Conservation (phyloP, 1,140 invertebrate genomes). For the Archivesica marissinica region DNA sequence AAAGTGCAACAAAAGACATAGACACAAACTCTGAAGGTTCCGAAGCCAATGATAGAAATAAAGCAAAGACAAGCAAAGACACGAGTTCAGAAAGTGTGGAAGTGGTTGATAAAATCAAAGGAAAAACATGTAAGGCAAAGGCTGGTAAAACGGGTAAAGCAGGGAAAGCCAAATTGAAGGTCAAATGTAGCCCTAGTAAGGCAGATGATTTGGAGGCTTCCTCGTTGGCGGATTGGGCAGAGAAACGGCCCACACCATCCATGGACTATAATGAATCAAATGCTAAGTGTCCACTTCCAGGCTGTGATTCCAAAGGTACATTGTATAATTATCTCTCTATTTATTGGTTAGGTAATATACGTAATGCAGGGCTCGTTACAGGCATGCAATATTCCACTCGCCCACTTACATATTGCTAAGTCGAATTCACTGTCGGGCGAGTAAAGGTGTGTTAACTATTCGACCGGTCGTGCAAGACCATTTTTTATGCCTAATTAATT, state of each 20-base stretch:
- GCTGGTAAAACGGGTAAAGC: conserved; percentile 36
- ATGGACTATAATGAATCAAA: conserved; percentile 80
- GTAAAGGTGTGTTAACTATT: too few species aligned
- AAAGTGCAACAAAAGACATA: not conserved
- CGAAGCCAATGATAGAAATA: not conserved
- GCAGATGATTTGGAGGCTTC: conserved; percentile 51
- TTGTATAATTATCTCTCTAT: too few species aligned
- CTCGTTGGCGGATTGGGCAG: conserved; percentile 70
- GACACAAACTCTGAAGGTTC: not conserved
- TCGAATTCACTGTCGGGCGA: too few species aligned
- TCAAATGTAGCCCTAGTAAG: conserved; percentile 40
- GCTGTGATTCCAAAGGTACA: conserved; percentile 91
- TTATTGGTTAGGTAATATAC: too few species aligned
- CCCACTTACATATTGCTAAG: too few species aligned
- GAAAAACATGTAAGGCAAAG: conserved; percentile 10
- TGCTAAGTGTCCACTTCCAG: conserved; percentile 91
- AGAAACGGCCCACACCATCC: conserved; percentile 76
- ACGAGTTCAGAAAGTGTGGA: conserved; percentile 10
- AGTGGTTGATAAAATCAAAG: conserved; percentile 34
- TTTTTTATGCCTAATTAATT: too few species aligned
- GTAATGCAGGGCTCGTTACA: too few species aligned
- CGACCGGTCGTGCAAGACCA: too few species aligned
- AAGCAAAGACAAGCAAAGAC: conserved; percentile 18
- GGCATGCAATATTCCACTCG: too few species aligned
- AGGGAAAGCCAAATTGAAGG: conserved; percentile 44